Conservation (phyloP, 2,797 vertebrate species). For the Pipistrellus kuhlii region DNA sequence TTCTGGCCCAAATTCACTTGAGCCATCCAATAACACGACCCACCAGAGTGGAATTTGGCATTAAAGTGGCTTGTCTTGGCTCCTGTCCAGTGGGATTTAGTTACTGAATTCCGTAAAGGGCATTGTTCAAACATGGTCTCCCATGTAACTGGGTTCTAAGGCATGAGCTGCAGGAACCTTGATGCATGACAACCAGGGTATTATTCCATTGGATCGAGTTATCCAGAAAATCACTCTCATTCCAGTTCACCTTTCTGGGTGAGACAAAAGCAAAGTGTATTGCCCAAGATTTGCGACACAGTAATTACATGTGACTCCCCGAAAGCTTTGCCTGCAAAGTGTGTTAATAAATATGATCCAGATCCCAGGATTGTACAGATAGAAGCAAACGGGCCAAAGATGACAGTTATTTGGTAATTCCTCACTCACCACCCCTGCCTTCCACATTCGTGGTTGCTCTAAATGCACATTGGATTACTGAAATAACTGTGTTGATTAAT, state of each 20-base stretch:
- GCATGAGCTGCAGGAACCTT: slow-evolving; percentile 60
- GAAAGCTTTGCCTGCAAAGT: not conserved
- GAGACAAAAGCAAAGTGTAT: slow-evolving; percentile 35
- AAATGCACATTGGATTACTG: not conserved
- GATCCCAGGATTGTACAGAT: not conserved
- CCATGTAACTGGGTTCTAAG: slow-evolving; percentile 77
- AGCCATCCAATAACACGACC: slow-evolving; percentile 78
- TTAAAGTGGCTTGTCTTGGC: slow-evolving; percentile 81
- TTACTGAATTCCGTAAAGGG: slow-evolving; percentile 81
- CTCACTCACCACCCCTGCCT: not conserved
- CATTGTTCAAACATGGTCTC: slow-evolving; percentile 79
- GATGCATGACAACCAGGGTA: not conserved
- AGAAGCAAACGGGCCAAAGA: slow-evolving; percentile 5
- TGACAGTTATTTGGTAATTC: not conserved
- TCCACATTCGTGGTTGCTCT: not conserved
- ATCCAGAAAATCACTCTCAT: slow-evolving; percentile 60
- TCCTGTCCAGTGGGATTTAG: slow-evolving; percentile 70
- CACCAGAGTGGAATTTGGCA: slow-evolving; percentile 79
- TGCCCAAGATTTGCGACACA: not conserved
- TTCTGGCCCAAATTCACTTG: slow-evolving; percentile 70
- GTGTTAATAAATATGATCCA: slow-evolving; percentile 30
- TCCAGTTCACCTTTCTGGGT: slow-evolving; percentile 12
- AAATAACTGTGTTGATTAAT: not conserved
- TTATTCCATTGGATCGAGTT: slow-evolving; percentile 67
- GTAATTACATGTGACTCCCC: not conserved